A percentile compares a stretch with the other conserved stretches of the same genome.
Conservation (phyloP, 2,113 vertebrate species). For the Grus americana region DNA sequence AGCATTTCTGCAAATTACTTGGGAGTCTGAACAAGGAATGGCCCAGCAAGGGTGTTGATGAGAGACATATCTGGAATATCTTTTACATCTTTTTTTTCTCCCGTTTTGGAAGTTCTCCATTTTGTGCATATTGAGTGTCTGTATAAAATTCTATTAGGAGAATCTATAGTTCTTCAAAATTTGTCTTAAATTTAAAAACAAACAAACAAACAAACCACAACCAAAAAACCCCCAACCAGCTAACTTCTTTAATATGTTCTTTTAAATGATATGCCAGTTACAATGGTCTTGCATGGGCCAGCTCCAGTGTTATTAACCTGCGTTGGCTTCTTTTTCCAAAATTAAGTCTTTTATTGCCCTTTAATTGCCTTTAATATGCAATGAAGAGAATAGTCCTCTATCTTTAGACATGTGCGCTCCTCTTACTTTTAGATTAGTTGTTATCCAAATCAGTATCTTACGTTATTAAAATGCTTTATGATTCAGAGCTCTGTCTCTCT, state of each 20-base stretch:
- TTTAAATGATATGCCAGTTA: background rate
- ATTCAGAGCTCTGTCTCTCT: background rate
- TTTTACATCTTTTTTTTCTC: background rate
- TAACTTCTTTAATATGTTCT: background rate
- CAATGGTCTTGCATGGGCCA: background rate
- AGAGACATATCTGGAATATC: background rate
- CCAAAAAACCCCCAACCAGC: no score
- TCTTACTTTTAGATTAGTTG: background rate
- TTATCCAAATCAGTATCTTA: background rate
- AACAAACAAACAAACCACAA: background rate
- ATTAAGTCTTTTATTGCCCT: background rate
- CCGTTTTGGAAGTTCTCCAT: accelerated
- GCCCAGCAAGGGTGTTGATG: background rate
- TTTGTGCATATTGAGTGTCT: background rate
- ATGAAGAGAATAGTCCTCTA: background rate
- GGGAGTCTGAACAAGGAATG: background rate
- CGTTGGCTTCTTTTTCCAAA: background rate
- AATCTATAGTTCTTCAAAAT: background rate
- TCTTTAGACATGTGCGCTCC: accelerated
- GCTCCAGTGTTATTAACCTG: background rate
- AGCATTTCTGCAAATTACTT: background rate
- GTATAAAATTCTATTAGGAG: background rate
- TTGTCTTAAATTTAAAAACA: background rate
- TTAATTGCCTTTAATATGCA: background rate
- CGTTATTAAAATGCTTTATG: background rate